phyloP scores from a whole-genome alignment of 2,888 invertebrate genomes.

The Yponomeuta sedellus region DNA sequence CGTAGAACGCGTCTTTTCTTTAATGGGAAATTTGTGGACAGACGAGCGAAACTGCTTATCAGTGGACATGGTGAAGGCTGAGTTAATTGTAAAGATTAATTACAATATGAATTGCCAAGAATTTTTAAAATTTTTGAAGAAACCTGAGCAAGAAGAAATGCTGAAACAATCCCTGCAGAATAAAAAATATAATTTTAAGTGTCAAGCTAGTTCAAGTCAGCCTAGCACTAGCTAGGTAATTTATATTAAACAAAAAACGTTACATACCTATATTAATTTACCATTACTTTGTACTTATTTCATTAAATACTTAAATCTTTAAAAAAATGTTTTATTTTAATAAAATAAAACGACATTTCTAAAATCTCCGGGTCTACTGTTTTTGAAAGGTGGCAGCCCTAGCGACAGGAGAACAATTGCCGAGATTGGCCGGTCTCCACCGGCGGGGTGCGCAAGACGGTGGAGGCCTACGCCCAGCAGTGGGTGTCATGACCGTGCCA shows the following conservation, averaged over 20 bases:
- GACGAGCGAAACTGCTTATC: constrained; percentile 21
- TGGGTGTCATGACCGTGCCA: too few species aligned
- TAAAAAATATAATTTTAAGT: constrained; percentile 20
- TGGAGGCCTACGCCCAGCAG: too few species aligned
- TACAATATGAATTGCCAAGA: constrained; percentile 22
- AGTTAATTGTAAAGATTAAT: constrained; percentile 21
- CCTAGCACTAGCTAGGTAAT: constrained; percentile 20
- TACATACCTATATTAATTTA: too few species aligned
- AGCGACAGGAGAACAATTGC: too few species aligned
- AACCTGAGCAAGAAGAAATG: constrained; percentile 21
- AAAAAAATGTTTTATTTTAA: too few species aligned
- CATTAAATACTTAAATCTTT: constrained; percentile 11
- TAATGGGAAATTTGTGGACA: constrained; percentile 21
- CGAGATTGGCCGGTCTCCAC: too few species aligned
- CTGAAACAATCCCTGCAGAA: constrained; percentile 19
- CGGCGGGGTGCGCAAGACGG: too few species aligned
- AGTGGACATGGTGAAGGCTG: constrained; percentile 20
- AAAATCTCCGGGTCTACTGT: constrained; percentile 19
- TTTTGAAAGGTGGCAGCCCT: constrained; percentile 15
- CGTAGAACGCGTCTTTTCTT: constrained; percentile 18
- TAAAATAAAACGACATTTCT: constrained; percentile 15
- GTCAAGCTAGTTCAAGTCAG: constrained; percentile 20
- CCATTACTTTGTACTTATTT: background rate
- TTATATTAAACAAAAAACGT: too few species aligned
- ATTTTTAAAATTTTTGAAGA: constrained; percentile 20